These are phyloP conservation scores for Mellivora capensis DNA, from an alignment of 2,113 vertebrate species.

Conservation along the genomic window DNA sequence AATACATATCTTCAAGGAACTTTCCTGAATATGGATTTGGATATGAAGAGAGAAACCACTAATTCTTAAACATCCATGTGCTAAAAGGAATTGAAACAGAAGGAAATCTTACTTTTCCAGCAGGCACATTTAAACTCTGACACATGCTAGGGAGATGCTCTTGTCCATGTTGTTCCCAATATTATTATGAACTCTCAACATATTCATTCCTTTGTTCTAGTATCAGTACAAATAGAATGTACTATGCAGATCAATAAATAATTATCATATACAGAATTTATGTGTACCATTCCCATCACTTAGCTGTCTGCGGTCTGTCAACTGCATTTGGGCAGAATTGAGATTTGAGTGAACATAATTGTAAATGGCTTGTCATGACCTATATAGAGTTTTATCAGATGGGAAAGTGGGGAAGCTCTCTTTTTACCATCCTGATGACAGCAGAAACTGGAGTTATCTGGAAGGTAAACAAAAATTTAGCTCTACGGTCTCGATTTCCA, in stretches of 20 bases:
- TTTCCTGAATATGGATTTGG: conserved; percentile 5
- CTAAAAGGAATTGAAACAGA: conserved; percentile 14
- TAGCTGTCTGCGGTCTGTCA: not conserved
- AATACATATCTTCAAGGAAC: conserved; percentile 19
- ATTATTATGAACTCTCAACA: not conserved
- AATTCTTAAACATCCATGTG: not conserved
- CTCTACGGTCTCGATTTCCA: conserved; percentile 12
- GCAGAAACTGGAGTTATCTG: conserved; percentile 28
- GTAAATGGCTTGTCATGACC: conserved; percentile 44
- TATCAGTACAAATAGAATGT: not conserved
- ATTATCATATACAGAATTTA: conserved; percentile 48
- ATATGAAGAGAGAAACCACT: not conserved
- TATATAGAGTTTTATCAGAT: not conserved
- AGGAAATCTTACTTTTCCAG: not conserved
- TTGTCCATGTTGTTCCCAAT: not conserved
- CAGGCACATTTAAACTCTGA: not conserved
- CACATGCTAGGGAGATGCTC: not conserved
- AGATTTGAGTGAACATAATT: conserved; percentile 21
- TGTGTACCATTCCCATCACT: not conserved
- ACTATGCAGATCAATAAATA: conserved; percentile 64
- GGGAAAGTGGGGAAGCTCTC: not conserved
- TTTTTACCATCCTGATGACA: not conserved
- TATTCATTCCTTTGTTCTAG: not conserved
- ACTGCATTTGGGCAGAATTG: conserved; percentile 45
- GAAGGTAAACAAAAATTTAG: conserved; percentile 49